Conservation (phyloP, 2,113 vertebrate species). For the Phoxinus phoxinus region DNA sequence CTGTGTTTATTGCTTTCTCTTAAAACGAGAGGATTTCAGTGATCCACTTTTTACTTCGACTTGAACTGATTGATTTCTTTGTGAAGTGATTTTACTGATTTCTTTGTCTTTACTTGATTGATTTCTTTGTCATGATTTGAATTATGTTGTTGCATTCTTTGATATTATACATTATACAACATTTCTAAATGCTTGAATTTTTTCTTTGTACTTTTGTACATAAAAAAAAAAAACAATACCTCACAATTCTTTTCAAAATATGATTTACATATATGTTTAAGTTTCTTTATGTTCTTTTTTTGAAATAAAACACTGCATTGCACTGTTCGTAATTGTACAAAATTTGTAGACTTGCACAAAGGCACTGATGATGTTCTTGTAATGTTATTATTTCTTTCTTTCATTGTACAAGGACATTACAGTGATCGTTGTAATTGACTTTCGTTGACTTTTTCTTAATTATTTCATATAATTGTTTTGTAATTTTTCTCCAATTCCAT, state of each 20-base stretch:
- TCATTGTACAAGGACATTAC: slow-evolving; percentile 16
- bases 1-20: neutral
- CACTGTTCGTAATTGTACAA: slow-evolving; percentile 56
- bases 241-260: too few relatives aligned
- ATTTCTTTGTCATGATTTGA: neutral
- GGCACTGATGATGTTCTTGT: slow-evolving; percentile 17
- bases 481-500: neutral
- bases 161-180: neutral
- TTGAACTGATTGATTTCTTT: slow-evolving; percentile 9
- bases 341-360: slow-evolving; percentile 43
- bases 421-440: slow-evolving; percentile 28
- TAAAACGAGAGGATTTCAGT: neutral
- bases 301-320: slow-evolving; percentile 32
- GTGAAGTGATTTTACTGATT: slow-evolving; percentile 62
- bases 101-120: neutral
- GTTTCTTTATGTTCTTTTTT: slow-evolving; percentile 57
- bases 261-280: neutral
- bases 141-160: neutral
- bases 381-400: slow-evolving; percentile 24
- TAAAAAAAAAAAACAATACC: neutral
- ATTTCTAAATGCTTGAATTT: neutral
- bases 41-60: slow-evolving; percentile 10
- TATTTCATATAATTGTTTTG: neutral
- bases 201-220: neutral
- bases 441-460: neutral